Evolutionary conservation across 2,888 invertebrate species (phyloP).

Genomic region (Crioceris asparagi): DNA sequence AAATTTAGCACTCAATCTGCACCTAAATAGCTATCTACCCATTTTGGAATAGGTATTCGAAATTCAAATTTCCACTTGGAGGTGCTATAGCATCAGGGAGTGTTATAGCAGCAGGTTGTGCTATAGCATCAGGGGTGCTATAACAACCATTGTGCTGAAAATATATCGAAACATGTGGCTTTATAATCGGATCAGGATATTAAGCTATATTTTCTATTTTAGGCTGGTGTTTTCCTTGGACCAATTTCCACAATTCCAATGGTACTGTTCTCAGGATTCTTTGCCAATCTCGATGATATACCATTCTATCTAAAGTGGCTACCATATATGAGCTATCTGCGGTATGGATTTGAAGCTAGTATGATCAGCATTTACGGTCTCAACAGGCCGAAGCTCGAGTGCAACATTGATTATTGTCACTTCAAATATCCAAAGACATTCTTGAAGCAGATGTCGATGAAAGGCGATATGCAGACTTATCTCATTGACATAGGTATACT

Average conservation of each 20-base stretch:
- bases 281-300: conserved; percentile 85
- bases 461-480: conserved; percentile 50
- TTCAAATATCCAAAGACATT: conserved; percentile 73
- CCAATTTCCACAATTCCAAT: conserved; percentile 88
- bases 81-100: too few species aligned
- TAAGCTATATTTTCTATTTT: background rate
- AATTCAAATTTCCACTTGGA: too few species aligned
- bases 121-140: too few species aligned
- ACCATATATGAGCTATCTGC: conserved; percentile 81
- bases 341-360: conserved; percentile 87
- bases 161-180: too few species aligned
- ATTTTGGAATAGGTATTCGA: too few species aligned
- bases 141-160: too few species aligned
- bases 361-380: conserved; percentile 88
- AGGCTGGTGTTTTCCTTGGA: conserved; percentile 63
- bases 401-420: conserved; percentile 74
- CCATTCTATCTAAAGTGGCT: conserved; percentile 83
- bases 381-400: conserved; percentile 69
- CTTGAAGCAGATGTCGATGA: conserved; percentile 77
- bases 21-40: too few species aligned
- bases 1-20: too few species aligned
- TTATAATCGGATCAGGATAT: too few species aligned
- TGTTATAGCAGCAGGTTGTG: too few species aligned
- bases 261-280: conserved; percentile 88
- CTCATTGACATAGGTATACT: conserved; percentile 80